phyloP scores from a whole-genome alignment of 2,113 vertebrate species.

The Jacana jacana region DNA sequence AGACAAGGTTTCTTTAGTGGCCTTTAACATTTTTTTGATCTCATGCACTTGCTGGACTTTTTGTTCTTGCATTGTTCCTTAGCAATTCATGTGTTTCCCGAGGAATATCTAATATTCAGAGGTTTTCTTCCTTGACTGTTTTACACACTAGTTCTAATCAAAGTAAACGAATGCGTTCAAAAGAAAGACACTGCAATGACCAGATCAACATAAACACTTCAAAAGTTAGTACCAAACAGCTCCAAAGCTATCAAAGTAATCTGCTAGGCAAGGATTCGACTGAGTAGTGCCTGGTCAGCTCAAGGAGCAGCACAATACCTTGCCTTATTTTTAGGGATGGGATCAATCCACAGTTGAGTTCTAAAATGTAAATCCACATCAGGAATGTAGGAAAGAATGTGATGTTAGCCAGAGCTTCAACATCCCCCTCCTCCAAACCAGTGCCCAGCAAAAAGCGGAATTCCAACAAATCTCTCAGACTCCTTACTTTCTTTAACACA shows the following conservation, averaged over 20 bases:
- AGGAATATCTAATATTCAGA: neutral
- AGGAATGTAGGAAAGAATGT: slow-evolving; percentile 51
- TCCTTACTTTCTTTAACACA: neutral
- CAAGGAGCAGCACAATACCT: neutral
- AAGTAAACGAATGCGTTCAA: neutral
- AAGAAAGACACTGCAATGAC: neutral
- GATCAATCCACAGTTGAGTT: neutral
- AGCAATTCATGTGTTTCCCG: neutral
- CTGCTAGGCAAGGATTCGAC: neutral
- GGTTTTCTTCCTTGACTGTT: neutral
- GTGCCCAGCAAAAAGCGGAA: neutral
- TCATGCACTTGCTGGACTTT: neutral
- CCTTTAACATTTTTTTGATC: neutral
- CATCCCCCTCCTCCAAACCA: neutral
- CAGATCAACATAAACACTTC: neutral
- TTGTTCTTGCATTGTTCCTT: neutral
- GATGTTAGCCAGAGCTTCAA: slow-evolving; percentile 38
- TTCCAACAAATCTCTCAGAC: neutral
- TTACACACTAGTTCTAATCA: neutral
- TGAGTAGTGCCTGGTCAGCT: neutral
- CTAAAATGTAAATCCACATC: neutral
- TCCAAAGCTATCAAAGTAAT: neutral
- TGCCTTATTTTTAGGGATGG: neutral
- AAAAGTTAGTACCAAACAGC: neutral
- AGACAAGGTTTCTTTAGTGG: neutral